These are phyloP conservation scores for Ascaphus truei DNA, from an alignment of 2,113 vertebrate species.

Conservation along the genomic window DNA sequence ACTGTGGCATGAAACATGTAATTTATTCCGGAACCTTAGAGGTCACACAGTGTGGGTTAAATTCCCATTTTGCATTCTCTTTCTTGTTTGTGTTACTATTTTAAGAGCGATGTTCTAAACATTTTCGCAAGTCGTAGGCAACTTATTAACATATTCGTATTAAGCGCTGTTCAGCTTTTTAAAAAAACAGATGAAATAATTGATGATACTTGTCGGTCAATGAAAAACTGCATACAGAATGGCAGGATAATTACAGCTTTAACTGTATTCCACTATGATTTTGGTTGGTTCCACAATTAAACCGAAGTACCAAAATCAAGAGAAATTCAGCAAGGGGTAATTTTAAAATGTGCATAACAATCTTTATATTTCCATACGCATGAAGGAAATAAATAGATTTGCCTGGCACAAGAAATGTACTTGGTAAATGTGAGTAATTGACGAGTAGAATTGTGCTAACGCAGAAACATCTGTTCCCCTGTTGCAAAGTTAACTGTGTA, in stretches of 20 bases:
- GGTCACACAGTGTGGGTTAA: too few relatives aligned
- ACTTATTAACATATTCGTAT: conserved; percentile 8
- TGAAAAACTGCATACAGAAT: conserved; percentile 23
- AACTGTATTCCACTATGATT: conserved; percentile 7
- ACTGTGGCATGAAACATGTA: too few relatives aligned
- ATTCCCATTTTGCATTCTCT: too few relatives aligned
- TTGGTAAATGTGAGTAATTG: conserved; percentile 22
- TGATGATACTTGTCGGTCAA: conserved; percentile 15
- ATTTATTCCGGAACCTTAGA: too few relatives aligned
- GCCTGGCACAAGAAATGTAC: conserved; percentile 13
- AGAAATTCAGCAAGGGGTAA: conserved; percentile 34
- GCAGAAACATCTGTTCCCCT: conserved; percentile 18
- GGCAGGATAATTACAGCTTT: conserved; percentile 26
- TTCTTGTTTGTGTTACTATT: not conserved
- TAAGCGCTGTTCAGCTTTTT: conserved; percentile 19
- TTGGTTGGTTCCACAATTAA: conserved; percentile 26
- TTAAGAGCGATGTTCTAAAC: conserved; percentile 3
- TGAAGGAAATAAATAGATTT: conserved; percentile 35
- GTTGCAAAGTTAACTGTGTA: conserved; percentile 5
- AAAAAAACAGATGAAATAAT: conserved; percentile 23
- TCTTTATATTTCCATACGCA: conserved; percentile 35
- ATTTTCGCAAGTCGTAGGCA: conserved; percentile 1
- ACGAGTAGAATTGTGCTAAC: not conserved
- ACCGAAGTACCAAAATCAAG: conserved; percentile 30
- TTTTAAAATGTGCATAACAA: conserved; percentile 35